Percentiles rank a stretch among this genome's conserved stretches.
Evolutionary conservation across 2,888 invertebrate genomes (phyloP).

Genomic region (Halocaridina rubra): DNA sequence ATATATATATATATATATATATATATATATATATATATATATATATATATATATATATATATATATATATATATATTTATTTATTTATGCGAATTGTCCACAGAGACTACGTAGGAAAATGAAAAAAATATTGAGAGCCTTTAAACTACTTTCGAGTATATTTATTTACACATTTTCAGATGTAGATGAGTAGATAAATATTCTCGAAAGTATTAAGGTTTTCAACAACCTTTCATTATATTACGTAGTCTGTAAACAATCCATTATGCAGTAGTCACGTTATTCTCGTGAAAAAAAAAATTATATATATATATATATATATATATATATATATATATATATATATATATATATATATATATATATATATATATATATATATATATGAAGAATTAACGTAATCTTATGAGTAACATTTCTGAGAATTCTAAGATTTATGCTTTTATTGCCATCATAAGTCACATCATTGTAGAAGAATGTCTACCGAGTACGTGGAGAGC

Average conservation of each 20-base stretch:
- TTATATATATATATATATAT: background rate
- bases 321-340: background rate
- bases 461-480: background rate
- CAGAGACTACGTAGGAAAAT: background rate
- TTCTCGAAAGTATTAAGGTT: background rate
- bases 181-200: background rate
- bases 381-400: background rate
- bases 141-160: background rate
- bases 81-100: background rate
- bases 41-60: constrained; percentile 15
- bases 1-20: background rate
- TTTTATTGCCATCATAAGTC: background rate
- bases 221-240: background rate
- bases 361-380: background rate
- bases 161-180: background rate
- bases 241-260: no score
- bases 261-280: background rate
- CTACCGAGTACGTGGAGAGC: no score
- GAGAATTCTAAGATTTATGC: background rate
- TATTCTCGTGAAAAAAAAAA: background rate
- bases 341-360: constrained; percentile 10
- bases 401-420: background rate
- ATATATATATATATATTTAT: constrained; percentile 4
- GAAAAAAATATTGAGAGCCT: background rate
- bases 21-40: constrained; percentile 8